Base-by-base conservation (phyloP, 92 coral and sea anemone genomes). In the Heteractis magnifica region DNA sequence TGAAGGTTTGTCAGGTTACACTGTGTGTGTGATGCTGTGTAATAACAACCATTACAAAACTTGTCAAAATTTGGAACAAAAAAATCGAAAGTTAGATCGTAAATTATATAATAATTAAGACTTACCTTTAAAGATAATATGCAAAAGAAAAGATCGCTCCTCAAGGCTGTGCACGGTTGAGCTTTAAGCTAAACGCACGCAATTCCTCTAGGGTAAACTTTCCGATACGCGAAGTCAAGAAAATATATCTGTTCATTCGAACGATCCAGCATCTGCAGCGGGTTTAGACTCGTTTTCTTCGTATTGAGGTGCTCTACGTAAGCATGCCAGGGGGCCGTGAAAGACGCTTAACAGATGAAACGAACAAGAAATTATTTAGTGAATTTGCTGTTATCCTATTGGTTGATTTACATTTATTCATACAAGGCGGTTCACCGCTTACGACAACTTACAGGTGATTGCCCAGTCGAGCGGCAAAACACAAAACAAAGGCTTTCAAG, bases 281-380 rank as follows among this genome's bases (percentile, higher is more conserved):
- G 4, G 6, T 41, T 59, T 81, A 15, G 20, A 59, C 20, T 81
- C 50, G 84, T 81, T 81, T 71, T 71, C 77, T 68, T 14, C 14
- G 10, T 48, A 19, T 21, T 70, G 13, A 74, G 60, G 55, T 50
- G 83, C 76, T 80, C 71, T 49, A 80, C 71, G 60, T 51, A 20
- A 34, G 56, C 77, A 70, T 81, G n/a, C 77, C 41, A 49, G 84
- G 84, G 84, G 77, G 84, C 51, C 13, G 49, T 81, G 84, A 81
- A 71, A 68, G 84, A 81, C 84, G 84, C 84, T 81, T 51, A 10
- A 23, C 6, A 6, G 49, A 21, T 10, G 23, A 68, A 68, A 26
- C 84, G 77, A 51, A 81, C 55, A 21, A 62, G 56, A 62, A 44
- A 72, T 68, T 41, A 56, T 81, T 81, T 68, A 53, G 84, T 21